A percentile compares a stretch with the other conserved stretches of the same genome.
phyloP scores from a whole-genome alignment of 2,797 vertebrate species.

The Allobates femoralis region DNA sequence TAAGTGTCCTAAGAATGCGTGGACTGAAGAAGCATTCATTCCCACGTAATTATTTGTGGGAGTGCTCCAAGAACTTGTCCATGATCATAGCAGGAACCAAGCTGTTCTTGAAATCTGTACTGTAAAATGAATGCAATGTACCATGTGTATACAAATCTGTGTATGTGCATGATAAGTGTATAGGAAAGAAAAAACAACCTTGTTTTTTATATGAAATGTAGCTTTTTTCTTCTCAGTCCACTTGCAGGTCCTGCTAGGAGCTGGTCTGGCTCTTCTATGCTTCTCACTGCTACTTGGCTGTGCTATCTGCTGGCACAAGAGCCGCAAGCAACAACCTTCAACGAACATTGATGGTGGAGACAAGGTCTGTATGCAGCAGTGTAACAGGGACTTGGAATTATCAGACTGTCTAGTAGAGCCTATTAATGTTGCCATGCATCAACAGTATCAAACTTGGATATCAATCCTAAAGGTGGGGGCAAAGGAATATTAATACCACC shows the following conservation, averaged over 20 bases:
- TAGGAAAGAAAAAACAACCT: too few relatives aligned
- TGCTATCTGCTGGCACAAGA: slow-evolving; percentile 76
- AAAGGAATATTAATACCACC: slow-evolving; percentile 74
- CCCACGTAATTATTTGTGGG: too few relatives aligned
- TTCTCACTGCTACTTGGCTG: slow-evolving; percentile 80
- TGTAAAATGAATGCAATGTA: neutral
- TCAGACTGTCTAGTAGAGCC: slow-evolving; percentile 67
- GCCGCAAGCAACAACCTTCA: slow-evolving; percentile 61
- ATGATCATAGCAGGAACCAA: neutral
- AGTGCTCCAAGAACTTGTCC: neutral
- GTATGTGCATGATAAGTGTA: neutral
- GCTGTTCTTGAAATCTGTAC: neutral
- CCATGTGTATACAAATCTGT: neutral
- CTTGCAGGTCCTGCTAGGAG: slow-evolving; percentile 80
- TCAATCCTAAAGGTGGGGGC: slow-evolving; percentile 66
- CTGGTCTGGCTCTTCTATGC: slow-evolving; percentile 79
- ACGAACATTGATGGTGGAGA: slow-evolving; percentile 51
- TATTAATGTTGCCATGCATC: slow-evolving; percentile 73
- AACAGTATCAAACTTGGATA: slow-evolving; percentile 78
- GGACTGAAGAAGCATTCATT: neutral
- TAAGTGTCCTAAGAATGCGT: neutral
- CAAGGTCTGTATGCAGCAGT: slow-evolving; percentile 66
- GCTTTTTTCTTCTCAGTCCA: slow-evolving; percentile 72
- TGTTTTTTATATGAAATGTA: too few relatives aligned
- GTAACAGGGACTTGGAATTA: slow-evolving; percentile 47